Base-by-base conservation (phyloP, 2,113 vertebrate genomes). In the Oryzias celebensis region DNA sequence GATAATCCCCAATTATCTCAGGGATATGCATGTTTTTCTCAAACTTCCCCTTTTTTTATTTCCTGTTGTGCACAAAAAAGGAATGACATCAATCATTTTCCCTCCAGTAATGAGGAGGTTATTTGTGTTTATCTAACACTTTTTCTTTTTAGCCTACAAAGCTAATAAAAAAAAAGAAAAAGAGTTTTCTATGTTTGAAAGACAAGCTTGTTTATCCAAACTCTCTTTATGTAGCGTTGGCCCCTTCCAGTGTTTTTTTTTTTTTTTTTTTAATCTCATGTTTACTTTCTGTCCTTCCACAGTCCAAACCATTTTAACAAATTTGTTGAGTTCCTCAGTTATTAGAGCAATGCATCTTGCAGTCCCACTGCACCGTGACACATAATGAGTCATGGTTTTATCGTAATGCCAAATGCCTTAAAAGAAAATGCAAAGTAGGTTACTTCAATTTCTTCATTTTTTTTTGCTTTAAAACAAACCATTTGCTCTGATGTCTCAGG, bases 1-100 rank as follows among this genome's bases (percentile, higher is more conserved):
- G 28, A 59, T 80, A 81, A 88, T 75, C 67, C 67, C 14, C 57
- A 68, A 73, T 82, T 62, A 78, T 76, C 57, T 70, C 24, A 54
- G 15, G 65, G 57, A 68, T 69, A 68, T 64, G 68, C 74, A 75
- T 59, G 69, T 81, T 54, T 61, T 31, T 56, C 52, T 73, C 45
- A 81, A 67, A 84, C 51, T 71, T 58, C 7, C 48, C 36, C n/a
- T 31, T 23, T 47, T 36, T 41, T 14, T 10, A 3, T 14, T 73
- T 67, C 45, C 62, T 46, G 3, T 44, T 71, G 26, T 62, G 17
- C 48, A 69, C 58, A 53, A 71, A 58, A 77, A 77, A 80, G 63
- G 43, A 69, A 80, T 80, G 65, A 41, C 70, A 77, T 18, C 46
- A 24, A 45, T 71, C 67, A 71, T 71, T 42, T 71, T 77, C 65